Evolutionary conservation across 2,888 invertebrate species (phyloP), one percentile per base, ranked within the genome.

Genomic region (Spilosoma lubricipeda): DNA sequence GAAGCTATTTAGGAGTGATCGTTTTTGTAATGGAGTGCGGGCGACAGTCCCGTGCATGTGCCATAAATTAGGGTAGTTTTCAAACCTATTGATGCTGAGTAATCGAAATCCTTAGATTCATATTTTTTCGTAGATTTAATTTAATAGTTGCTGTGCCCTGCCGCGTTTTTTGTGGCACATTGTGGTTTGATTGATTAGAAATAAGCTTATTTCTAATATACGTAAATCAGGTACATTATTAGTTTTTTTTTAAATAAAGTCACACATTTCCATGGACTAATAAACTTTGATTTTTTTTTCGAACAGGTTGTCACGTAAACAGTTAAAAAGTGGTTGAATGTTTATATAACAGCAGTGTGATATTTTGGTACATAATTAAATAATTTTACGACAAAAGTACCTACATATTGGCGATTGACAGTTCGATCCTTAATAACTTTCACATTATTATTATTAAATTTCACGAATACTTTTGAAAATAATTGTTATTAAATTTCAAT

Each of bases 1-100:
- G 77, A 72, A 86, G 81, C 78, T 86, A 86, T 88, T 89, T 87
- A 83, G 84, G 76, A 84, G 13, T 33, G 48, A 69, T 73, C 80
- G 79, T 82, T 86, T 87, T 82, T 84, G 77, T 83, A 86, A 76
- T 81, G 73, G 77, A 72, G 67, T 69, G 75, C 73, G 82, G 82
- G 85, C 82, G 82, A 79, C 81, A 56, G n/a, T 56, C n/a, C n/a
- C n/a, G n/a, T 9, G n/a, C 23, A n/a, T 56, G 52, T 56, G 52
- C n/a, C 20, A n/a, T 56, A 56, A 56, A 56, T 56, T 56, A 56
- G 52, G 59, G 27, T 59, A 27, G 59, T 59, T 59, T 59, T 15
- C 18, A 63, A 63, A 63, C 30, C 7, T 63, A 63, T 30, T 63
- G 52, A 56, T 56, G 63, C 63, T 63, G 30, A 18, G 30, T 63